Base-by-base conservation (phyloP, 2,113 vertebrate genomes). In the Ramphastos sulfuratus region DNA sequence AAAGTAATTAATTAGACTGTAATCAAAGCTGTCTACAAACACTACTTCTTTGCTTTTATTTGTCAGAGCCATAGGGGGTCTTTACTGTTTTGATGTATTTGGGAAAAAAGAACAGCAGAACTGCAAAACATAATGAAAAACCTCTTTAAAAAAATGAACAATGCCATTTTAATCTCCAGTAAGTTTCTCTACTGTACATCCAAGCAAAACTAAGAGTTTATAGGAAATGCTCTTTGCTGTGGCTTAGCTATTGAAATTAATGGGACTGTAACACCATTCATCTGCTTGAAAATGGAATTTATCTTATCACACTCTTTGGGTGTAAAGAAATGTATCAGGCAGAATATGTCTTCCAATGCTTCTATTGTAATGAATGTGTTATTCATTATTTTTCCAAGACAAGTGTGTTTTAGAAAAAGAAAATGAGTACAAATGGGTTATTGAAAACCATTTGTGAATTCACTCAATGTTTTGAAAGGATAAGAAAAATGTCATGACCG, bases 371-470 rank as follows among this genome's bases (percentile, higher is more conserved):
- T 91, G 66, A 79, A 92, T 87, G 83, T 82, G 18, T 20, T n/a
- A 86, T 63, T 95, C 78, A 85, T 92, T 93, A 87, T 73, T 95
- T 96, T 75, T 87, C 64, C 76, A 87, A 87, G 87, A 91, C 52
- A 75, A 93, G 33, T 74, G 87, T 95, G 63, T 95, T 92, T 91
- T 75, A 95, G 85, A 82, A 82, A 93, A 88, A 80, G 61, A 74
- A 77, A 67, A 59, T 90, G 5, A 89, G 78, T 94, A 89, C 50
- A 69, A 82, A 93, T 80, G 59, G 39, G 28, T 83, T 95, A 83
- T 85, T 93, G 64, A 83, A 92, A 91, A 65, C 67, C 0, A 75
- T 95, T 79, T 76, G 25, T 86, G 86, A 94, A 92, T 85, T 87
- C 91, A 78, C 54, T 89, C 67, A 75, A 8, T 90, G 83, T 85